Conservation (phyloP, 2,888 invertebrate species). For the Drosophila robusta region DNA sequence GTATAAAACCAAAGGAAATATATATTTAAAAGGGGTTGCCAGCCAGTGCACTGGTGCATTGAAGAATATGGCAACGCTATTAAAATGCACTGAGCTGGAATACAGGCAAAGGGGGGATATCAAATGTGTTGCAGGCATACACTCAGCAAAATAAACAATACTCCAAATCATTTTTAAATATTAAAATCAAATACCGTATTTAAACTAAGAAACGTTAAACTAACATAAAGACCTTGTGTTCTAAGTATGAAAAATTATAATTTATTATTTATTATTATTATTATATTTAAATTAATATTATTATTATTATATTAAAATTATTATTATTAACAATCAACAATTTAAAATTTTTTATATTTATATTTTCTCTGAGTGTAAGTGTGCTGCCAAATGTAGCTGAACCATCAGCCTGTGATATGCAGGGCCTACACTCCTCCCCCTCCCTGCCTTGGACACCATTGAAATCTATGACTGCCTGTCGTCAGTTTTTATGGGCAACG, state of each 20-base stretch:
- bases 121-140: too few relatives aligned
- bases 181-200: too few relatives aligned
- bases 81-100: slow-evolving; percentile 66
- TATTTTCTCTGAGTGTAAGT: not conserved
- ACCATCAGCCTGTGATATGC: slow-evolving; percentile 48
- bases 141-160: too few relatives aligned
- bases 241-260: too few relatives aligned
- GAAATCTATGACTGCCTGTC: slow-evolving; percentile 68
- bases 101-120: not conserved
- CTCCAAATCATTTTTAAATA: too few relatives aligned
- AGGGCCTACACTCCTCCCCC: slow-evolving; percentile 2
- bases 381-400: slow-evolving; percentile 61
- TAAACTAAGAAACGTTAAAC: too few relatives aligned
- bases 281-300: too few relatives aligned
- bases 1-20: slow-evolving; percentile 30
- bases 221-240: too few relatives aligned
- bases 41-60: slow-evolving; percentile 13
- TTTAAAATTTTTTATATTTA: too few relatives aligned
- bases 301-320: too few relatives aligned
- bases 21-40: slow-evolving; percentile 43
- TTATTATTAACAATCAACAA: too few relatives aligned
- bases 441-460: not conserved
- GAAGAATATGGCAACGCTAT: slow-evolving; percentile 56
- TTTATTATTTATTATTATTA: too few relatives aligned
- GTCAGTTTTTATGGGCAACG: slow-evolving; percentile 54